These are phyloP conservation scores for Phyllotreta cruciferae DNA, from an alignment of 2,888 invertebrate genomes.

Conservation along the genomic window DNA sequence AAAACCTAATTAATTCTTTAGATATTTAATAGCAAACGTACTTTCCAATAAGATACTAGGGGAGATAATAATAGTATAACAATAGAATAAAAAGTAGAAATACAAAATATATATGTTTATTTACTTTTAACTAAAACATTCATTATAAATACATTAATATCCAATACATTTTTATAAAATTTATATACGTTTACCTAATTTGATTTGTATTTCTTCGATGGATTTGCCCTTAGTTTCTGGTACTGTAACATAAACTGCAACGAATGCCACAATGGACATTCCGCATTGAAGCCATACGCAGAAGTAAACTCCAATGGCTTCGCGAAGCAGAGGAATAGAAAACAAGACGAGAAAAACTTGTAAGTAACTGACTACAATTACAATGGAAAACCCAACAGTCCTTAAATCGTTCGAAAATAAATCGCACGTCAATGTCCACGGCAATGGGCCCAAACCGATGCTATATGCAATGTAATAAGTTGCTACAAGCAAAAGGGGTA, in stretches of 20 bases:
- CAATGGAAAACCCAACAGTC: slow-evolving; percentile 63
- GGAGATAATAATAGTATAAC: too few relatives aligned
- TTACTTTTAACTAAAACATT: too few relatives aligned
- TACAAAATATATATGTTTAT: too few relatives aligned
- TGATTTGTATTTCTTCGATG: slow-evolving; percentile 35
- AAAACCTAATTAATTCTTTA: too few relatives aligned
- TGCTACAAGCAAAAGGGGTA: slow-evolving; percentile 74
- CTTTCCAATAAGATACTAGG: too few relatives aligned
- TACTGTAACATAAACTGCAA: slow-evolving; percentile 31
- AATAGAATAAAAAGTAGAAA: too few relatives aligned
- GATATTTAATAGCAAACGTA: too few relatives aligned
- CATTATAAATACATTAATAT: too few relatives aligned
- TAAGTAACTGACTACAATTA: slow-evolving; percentile 28
- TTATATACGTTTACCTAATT: slow-evolving; percentile 10
- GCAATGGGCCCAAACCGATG: slow-evolving; percentile 73
- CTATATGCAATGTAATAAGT: slow-evolving; percentile 76
- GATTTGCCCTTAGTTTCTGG: slow-evolving; percentile 43
- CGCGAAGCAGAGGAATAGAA: slow-evolving; percentile 35
- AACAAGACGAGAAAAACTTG: slow-evolving; percentile 35
- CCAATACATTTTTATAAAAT: too few relatives aligned
- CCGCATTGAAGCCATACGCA: slow-evolving; percentile 38
- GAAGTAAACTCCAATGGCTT: slow-evolving; percentile 29
- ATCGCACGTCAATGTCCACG: slow-evolving; percentile 83
- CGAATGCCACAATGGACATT: slow-evolving; percentile 24
- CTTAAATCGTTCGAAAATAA: slow-evolving; percentile 80